Evolutionary conservation across 2,888 invertebrate genomes (phyloP), one percentile per base, ranked within the genome.

Genomic region (Busseola fusca): DNA sequence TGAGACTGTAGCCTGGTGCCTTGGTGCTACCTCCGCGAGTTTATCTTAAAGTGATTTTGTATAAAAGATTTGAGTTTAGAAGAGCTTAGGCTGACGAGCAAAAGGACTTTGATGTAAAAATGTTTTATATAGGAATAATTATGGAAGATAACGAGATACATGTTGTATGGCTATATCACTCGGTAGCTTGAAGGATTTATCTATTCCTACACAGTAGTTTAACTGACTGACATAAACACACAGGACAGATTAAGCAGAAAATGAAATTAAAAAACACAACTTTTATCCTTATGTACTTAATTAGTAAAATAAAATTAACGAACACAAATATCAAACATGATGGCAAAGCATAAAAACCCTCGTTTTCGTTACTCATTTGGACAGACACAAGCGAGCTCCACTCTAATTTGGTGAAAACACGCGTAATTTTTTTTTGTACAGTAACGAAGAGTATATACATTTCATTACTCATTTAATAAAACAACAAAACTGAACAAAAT

Each of bases 391-490:
- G 63, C 63, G 52, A 42, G 42, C 48, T 54, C 34, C 57, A 65
- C 40, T 76, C 54, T 59, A 66, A 72, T 78, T 72, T 78, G 1
- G 27, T 72, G 54, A 50, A 64, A 67, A 65, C 74, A 78, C 45
- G 40, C 45, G 58, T 67, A 48, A 56, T 64, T 67, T 42, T 16
- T 57, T 67, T 58, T 56, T 48, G 21, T 37, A 64, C 59, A 60
- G 30, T 62, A 52, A 71, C 67, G 54, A 67, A 40, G 30, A 77
- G 65, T 50, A 42, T 34, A n/a, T 50, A 69, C 69, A 64, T 80
- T 67, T 66, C 52, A 69, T 66, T 71, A 65, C 42, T 54, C 68
- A 64, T 69, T 69, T 34, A 37, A 57, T 68, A 62, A 67, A 66
- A 52, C 40, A 60, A 50, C 25, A 56, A 66, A 67, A 64, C 66